Evolutionary conservation across 2,113 vertebrate genomes (phyloP).

Genomic region (Arvicanthis niloticus): DNA sequence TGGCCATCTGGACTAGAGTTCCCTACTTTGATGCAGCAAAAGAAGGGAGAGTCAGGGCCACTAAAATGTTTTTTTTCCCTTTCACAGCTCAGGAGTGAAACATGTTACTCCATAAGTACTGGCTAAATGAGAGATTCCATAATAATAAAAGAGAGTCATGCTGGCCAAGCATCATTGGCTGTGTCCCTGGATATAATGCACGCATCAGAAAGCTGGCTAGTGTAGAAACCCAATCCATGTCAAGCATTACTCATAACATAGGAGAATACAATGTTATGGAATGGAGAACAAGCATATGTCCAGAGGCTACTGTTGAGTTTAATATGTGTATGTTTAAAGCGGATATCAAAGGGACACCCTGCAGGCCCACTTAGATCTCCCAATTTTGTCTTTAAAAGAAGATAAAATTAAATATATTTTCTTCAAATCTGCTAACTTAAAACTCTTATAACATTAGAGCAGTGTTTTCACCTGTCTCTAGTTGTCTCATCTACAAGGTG

Average conservation of each 20-base stretch:
- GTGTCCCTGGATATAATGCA: neutral
- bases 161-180: neutral
- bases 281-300: neutral
- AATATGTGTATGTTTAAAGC: neutral
- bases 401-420: slow-evolving; percentile 18
- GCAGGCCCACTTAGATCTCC: neutral
- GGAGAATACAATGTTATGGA: neutral
- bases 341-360: neutral
- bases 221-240: neutral
- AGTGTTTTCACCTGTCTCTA: slow-evolving; percentile 19
- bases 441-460: neutral
- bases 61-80: neutral
- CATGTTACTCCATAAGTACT: neutral
- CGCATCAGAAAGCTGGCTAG: neutral
- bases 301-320: neutral
- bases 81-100: neutral
- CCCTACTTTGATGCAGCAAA: neutral
- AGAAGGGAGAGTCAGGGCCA: neutral
- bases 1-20: neutral
- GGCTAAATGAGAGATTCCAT: neutral
- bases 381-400: neutral
- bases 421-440: neutral
- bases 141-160: neutral
- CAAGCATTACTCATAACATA: neutral
- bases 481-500: slow-evolving; percentile 20